Evolutionary conservation across 1,140 invertebrate species (phyloP), one percentile per base, ranked within the genome.

Genomic region (Colletes gigas): DNA sequence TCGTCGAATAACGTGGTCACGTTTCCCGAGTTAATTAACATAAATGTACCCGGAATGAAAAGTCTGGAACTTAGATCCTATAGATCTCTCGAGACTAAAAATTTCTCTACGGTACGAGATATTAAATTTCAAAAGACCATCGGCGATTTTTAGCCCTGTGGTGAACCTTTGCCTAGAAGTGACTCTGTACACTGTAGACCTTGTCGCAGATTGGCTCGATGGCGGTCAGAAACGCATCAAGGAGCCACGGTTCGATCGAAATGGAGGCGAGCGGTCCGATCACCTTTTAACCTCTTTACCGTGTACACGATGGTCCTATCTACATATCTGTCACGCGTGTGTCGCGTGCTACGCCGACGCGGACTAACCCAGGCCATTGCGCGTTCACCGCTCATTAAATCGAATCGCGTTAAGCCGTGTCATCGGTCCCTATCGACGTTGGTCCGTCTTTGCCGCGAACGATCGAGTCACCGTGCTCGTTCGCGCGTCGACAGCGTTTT

Each of bases 241-340:
- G 9, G 50, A 9, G 8, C 8, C 54, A 30, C 17, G 54, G 15
- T 17, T 17, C 54, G 54, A 55, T 55, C 54, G 15, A 55, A 55
- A 55, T 3, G 50, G 10, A 50, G 8, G 50, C 50, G 44, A 6
- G 14, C 30, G 60, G 63, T 65, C 72, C 21, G 14, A 74, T 74
- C 60, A 66, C 44, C 50, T n/a, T 50, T 50, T 75, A 75, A 54
- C 47, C 59, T 21, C 47, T 66, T 66, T 75, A 75, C 17, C 70
- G 44, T 39, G 9, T 44, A 39, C n/a, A 1, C n/a, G 0, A 17
- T 39, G 17, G 4, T 12, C 44, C 62, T 65, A 60, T 65, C 72
- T 52, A 54, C 41, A 62, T 14, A 54, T 52, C 72, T 17, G 60
- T 74, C 72, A 74, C 59, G 30, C 47, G 60, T 3, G n/a, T 19